Evolutionary conservation across 2,797 vertebrate species (phyloP).

Genomic region (Chloroceryle amazona): DNA sequence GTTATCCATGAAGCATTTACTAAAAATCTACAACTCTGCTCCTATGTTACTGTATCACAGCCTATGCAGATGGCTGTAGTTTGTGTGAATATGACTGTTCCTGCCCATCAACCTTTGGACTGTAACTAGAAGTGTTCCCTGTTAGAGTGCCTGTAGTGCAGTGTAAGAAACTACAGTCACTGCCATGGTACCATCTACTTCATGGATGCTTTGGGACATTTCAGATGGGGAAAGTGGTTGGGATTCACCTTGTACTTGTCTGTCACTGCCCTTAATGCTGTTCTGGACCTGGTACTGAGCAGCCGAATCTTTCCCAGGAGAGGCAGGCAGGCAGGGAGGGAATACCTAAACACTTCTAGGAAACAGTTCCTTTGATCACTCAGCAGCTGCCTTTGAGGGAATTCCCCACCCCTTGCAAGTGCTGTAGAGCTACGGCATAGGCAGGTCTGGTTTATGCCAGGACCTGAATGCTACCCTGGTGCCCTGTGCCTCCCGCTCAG

Average conservation of each 20-base stretch:
- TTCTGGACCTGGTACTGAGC: background rate
- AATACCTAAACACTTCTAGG: slow-evolving; percentile 4
- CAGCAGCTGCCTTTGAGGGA: slow-evolving; percentile 36
- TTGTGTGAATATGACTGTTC: background rate
- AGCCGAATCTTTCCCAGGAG: background rate
- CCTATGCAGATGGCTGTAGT: background rate
- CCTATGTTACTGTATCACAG: background rate
- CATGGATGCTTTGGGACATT: background rate
- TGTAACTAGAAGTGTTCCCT: background rate
- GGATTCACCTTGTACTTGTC: background rate
- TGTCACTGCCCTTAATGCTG: background rate
- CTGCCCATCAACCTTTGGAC: background rate
- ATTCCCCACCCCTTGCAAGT: background rate
- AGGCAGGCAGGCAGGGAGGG: background rate
- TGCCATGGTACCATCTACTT: background rate
- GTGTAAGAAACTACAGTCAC: background rate
- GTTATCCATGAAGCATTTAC: background rate
- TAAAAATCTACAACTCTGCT: background rate
- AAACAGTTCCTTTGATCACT: background rate
- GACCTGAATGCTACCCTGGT: background rate
- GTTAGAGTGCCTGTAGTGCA: rapidly evolving
- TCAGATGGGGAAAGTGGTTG: background rate
- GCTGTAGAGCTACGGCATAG: background rate
- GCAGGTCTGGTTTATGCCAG: background rate
- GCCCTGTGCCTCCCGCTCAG: background rate